A percentile compares a stretch with the other conserved stretches of the same genome.
Evolutionary conservation across 2,797 vertebrate species (phyloP).

Genomic region (Rhinella marina): DNA sequence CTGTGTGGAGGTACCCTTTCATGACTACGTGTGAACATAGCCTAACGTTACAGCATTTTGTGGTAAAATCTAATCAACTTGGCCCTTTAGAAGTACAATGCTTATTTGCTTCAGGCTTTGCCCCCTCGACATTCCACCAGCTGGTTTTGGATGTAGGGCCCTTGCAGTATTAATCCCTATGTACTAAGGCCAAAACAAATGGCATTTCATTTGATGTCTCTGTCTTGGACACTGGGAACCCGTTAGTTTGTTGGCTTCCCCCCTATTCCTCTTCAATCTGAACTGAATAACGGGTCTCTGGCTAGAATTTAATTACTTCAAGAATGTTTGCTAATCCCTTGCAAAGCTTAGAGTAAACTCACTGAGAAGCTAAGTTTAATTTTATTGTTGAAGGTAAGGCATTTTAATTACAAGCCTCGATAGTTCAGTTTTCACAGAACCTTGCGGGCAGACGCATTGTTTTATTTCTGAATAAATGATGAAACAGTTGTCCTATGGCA

Average conservation of each 20-base stretch:
- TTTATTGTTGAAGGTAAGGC: conserved; percentile 51
- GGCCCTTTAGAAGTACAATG: background rate
- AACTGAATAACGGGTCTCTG: conserved; percentile 38
- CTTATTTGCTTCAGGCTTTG: background rate
- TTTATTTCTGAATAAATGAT: conserved; percentile 13
- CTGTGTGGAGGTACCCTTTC: too few species aligned
- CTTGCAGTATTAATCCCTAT: background rate
- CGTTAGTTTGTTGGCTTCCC: conserved; percentile 5
- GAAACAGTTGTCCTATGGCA: conserved; percentile 8
- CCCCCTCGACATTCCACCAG: background rate
- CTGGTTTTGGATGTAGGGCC: background rate
- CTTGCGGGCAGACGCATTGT: conserved; percentile 29
- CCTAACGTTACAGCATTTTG: background rate
- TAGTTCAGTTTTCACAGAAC: conserved; percentile 31
- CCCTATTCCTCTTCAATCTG: conserved; percentile 22
- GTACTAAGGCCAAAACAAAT: conserved; percentile 13
- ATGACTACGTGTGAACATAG: background rate
- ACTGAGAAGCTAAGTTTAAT: conserved; percentile 27
- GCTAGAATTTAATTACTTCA: conserved; percentile 57
- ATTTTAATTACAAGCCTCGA: conserved; percentile 53
- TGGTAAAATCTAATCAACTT: background rate
- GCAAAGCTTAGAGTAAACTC: conserved; percentile 58
- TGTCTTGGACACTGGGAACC: conserved; percentile 27
- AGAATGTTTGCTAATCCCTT: conserved; percentile 59
- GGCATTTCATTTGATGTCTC: conserved; percentile 11